Base-by-base conservation (phyloP, 2,888 invertebrate genomes). In the Meliscaeva auricollis region DNA sequence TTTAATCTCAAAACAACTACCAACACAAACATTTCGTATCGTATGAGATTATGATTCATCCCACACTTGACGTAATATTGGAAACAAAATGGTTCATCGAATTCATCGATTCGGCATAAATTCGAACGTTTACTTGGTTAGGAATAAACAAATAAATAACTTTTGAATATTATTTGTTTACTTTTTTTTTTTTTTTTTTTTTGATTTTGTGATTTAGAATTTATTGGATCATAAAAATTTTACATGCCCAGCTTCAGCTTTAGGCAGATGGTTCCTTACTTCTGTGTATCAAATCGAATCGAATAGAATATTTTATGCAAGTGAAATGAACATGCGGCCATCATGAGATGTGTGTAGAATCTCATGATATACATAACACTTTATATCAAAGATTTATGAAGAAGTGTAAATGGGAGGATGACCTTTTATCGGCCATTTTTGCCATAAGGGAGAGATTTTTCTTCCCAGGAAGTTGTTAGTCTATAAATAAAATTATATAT, bases 181-280 rank as follows among this genome's bases (percentile, higher is more conserved):
- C 69, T 62, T 62, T 30, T 62, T 69, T 74, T 32, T 20, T 75
- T 13, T 38, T 2, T 9, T 35, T 35, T 35, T 35, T 35, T 9
- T 58, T 52, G 15, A 26, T 68, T 35, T 6, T 58, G 50, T 26
- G 80, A 48, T 68, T 62, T 68, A 26, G 74, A 69, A 75, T 75
- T 75, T 81, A 81, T 75, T 46, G 69, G 62, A 68, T 80, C 54
- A 46, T 60, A 69, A 74, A 62, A 30, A 41, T 44, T 35, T 38
- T 58, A 62, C 32, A 62, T 46, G 48, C 38, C 20, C 30, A 66
- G 13, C 58, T 58, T 22, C 13, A 30, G 22, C n/a, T 48, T 35
- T 6, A 8, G 62, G 11, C 68, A 74, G 54, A 35, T 75, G 80
- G 26, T 41, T 9, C n/a, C 30, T 30, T 44, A 7, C 46, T 30